phyloP scores from a whole-genome alignment of 1,140 invertebrate species.

The Ctenoplectra terminalis region DNA sequence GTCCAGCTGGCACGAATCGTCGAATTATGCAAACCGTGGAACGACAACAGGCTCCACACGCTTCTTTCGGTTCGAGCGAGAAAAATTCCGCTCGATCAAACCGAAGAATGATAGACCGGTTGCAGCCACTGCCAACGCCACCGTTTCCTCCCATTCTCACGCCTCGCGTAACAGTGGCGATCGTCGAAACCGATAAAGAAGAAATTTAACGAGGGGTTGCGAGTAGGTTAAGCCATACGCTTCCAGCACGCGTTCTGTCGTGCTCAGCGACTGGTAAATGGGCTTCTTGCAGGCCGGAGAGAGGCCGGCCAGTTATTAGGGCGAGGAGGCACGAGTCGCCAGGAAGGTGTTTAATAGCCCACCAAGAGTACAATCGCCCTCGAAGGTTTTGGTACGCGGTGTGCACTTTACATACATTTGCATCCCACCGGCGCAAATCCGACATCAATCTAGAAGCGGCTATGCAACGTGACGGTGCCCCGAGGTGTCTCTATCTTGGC shows the following conservation, averaged over 20 bases:
- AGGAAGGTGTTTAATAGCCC: slow-evolving; percentile 81
- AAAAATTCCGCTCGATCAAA: neutral
- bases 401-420: slow-evolving; percentile 79
- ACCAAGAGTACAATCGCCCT: slow-evolving; percentile 77
- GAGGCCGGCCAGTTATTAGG: slow-evolving; percentile 74
- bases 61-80: neutral
- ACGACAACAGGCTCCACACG: too few species aligned
- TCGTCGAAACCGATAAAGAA: slow-evolving; percentile 73
- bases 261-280: slow-evolving; percentile 34
- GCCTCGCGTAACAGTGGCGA: slow-evolving; percentile 11
- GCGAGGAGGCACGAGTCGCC: slow-evolving; percentile 71
- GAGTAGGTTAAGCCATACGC: slow-evolving; percentile 72
- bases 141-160: neutral
- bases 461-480: slow-evolving; percentile 28
- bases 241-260: slow-evolving; percentile 51
- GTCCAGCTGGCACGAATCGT: neutral
- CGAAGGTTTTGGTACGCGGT: slow-evolving; percentile 58
- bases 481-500: slow-evolving; percentile 75
- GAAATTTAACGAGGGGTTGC: slow-evolving; percentile 78
- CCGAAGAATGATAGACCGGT: neutral
- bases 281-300: slow-evolving; percentile 50
- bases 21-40: slow-evolving; percentile 2
- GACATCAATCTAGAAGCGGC: slow-evolving; percentile 46
- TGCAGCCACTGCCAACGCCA: neutral
- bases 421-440: slow-evolving; percentile 73